phyloP scores from a whole-genome alignment of 2,113 vertebrate genomes.

The Chiloscyllium plagiosum region DNA sequence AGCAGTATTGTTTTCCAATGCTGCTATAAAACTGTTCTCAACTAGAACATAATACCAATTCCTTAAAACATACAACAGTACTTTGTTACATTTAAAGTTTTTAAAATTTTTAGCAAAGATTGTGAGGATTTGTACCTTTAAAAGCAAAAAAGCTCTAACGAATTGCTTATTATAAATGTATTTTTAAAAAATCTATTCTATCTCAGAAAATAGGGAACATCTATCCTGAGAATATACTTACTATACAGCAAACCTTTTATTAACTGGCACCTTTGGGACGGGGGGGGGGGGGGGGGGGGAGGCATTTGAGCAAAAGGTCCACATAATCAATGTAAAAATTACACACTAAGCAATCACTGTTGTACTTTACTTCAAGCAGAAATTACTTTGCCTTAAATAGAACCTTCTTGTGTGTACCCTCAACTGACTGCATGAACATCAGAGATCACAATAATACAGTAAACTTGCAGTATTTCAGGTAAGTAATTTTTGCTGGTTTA shows the following conservation, averaged over 20 bases:
- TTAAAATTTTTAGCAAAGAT: background rate
- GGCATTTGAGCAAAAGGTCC: no score
- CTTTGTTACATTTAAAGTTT: background rate
- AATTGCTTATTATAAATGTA: background rate
- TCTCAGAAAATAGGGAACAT: background rate
- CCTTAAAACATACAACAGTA: background rate
- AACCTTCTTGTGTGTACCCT: no score
- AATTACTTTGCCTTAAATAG: no score
- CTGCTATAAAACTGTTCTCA: background rate
- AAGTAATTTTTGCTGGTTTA: no score
- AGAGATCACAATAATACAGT: no score
- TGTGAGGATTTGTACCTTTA: background rate
- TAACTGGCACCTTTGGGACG: no score
- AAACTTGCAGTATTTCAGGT: no score
- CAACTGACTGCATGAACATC: no score
- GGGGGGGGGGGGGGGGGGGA: rapidly evolving
- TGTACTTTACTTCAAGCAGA: no score
- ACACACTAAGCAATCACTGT: no score
- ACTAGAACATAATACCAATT: background rate
- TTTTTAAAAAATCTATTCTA: background rate
- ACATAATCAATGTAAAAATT: no score
- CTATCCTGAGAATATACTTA: background rate
- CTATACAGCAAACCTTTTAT: no score
- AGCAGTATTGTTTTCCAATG: background rate
- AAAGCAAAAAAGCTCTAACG: background rate